Percentiles rank a stretch among this genome's conserved stretches.
phyloP scores from a whole-genome alignment of 2,888 invertebrate species.

The Agelastica alni region DNA sequence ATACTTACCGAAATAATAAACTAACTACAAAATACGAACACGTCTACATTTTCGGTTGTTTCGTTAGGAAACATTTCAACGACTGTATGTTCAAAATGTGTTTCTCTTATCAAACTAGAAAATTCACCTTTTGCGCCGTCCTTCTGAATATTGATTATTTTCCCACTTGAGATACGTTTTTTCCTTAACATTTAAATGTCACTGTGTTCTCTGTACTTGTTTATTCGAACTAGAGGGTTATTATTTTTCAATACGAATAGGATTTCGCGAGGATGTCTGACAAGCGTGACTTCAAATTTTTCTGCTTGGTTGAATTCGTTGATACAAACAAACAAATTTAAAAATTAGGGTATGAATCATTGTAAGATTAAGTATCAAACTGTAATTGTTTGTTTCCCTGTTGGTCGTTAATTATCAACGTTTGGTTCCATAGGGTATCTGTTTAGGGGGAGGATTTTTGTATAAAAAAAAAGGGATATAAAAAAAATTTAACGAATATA shows the following conservation, averaged over 20 bases:
- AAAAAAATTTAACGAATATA: too few relatives aligned
- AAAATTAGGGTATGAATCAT: slow-evolving; percentile 4
- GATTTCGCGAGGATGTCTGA: neutral
- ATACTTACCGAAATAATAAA: slow-evolving; percentile 2
- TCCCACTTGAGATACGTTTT: slow-evolving; percentile 28
- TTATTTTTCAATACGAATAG: too few relatives aligned
- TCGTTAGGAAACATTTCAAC: slow-evolving; percentile 20
- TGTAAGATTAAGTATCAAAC: neutral
- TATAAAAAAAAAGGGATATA: too few relatives aligned
- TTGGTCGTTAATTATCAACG: too few relatives aligned
- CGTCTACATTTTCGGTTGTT: slow-evolving; percentile 16
- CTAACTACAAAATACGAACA: slow-evolving; percentile 5
- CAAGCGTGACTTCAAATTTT: slow-evolving; percentile 7
- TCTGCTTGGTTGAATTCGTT: slow-evolving; percentile 7
- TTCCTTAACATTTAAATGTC: neutral
- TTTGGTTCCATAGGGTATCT: too few relatives aligned
- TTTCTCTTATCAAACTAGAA: slow-evolving; percentile 9
- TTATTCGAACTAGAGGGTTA: neutral
- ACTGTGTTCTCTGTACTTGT: neutral
- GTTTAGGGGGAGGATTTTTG: too few relatives aligned
- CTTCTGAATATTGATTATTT: slow-evolving; percentile 51
- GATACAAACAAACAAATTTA: slow-evolving; percentile 16
- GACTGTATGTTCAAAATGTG: slow-evolving; percentile 20
- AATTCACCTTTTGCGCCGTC: slow-evolving; percentile 32
- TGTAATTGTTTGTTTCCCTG: neutral